These are phyloP conservation scores for Pandion haliaetus DNA, from an alignment of 2,113 vertebrate genomes.

Conservation along the genomic window DNA sequence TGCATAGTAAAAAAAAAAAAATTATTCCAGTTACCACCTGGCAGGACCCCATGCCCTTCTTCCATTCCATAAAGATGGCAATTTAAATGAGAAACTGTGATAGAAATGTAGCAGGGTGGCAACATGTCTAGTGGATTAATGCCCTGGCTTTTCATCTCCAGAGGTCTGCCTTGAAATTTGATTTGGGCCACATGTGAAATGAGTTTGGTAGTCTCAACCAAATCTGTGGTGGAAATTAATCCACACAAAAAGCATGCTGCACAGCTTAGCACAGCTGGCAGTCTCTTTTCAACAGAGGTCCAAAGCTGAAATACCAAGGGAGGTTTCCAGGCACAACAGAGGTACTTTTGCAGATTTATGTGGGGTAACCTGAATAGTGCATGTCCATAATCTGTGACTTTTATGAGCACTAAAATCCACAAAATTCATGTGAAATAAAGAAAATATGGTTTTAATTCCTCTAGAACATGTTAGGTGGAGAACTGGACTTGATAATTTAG, in stretches of 20 bases:
- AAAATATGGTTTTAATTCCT: neutral
- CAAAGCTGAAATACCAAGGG: neutral
- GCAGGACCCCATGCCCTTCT: conserved; percentile 17
- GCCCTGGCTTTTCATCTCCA: conserved; percentile 1
- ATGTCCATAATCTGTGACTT: conserved; percentile 6
- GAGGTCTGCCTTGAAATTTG: neutral
- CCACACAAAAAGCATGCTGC: neutral
- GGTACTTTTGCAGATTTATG: neutral
- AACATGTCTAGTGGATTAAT: neutral
- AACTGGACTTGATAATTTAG: neutral
- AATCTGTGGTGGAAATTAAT: neutral
- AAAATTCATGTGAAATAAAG: neutral
- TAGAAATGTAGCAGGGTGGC: conserved; percentile 15
- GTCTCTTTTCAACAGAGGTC: neutral
- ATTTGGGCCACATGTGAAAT: conserved; percentile 10
- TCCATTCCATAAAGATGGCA: conserved; percentile 25
- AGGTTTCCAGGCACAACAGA: neutral
- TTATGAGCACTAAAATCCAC: neutral
- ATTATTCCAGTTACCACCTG: conserved; percentile 26
- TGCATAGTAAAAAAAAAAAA: conserved; percentile 16
- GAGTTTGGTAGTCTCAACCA: conserved; percentile 4
- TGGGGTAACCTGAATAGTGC: neutral
- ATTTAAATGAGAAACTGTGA: conserved; percentile 47
- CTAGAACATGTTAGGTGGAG: neutral
- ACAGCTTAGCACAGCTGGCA: neutral